Evolutionary conservation across 2,797 vertebrate species (phyloP).

Genomic region (Poecile montanus): DNA sequence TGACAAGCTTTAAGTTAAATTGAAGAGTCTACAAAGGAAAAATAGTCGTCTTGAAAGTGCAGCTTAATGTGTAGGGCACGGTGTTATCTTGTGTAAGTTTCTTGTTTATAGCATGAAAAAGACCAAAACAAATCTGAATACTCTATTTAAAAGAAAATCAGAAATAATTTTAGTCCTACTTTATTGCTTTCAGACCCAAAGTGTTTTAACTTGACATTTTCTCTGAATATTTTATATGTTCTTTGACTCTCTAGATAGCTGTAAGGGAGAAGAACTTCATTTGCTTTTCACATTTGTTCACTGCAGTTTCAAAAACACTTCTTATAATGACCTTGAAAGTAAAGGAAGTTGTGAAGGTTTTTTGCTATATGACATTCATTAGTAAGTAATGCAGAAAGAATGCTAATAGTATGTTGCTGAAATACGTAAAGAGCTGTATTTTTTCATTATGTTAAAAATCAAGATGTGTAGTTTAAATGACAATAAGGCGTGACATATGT

Average conservation of each 20-base stretch:
- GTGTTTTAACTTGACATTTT: slow-evolving; percentile 45
- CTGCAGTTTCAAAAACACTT: slow-evolving; percentile 40
- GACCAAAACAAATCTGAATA: slow-evolving; percentile 7
- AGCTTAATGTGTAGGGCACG: neutral
- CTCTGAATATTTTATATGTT: slow-evolving; percentile 26
- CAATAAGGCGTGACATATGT: neutral
- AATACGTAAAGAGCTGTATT: slow-evolving; percentile 14
- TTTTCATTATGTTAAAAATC: slow-evolving; percentile 28
- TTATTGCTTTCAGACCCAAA: slow-evolving; percentile 9
- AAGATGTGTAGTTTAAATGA: slow-evolving; percentile 23
- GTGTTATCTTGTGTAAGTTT: neutral
- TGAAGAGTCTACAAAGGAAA: neutral
- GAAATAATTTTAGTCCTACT: neutral
- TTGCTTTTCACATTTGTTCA: slow-evolving; percentile 37
- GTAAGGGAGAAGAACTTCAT: slow-evolving; percentile 16
- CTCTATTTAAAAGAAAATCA: neutral
- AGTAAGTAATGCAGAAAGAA: slow-evolving; percentile 52
- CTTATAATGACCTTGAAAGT: slow-evolving; percentile 59
- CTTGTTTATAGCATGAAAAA: neutral
- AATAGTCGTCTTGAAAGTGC: neutral
- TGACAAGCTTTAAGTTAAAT: neutral
- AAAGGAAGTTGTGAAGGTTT: slow-evolving; percentile 43
- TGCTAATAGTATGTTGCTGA: slow-evolving; percentile 28
- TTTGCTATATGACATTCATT: slow-evolving; percentile 55
- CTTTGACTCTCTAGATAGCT: slow-evolving; percentile 31